Base-by-base conservation (phyloP, 2,797 vertebrate genomes). In the Phyllotis vaccarum region DNA sequence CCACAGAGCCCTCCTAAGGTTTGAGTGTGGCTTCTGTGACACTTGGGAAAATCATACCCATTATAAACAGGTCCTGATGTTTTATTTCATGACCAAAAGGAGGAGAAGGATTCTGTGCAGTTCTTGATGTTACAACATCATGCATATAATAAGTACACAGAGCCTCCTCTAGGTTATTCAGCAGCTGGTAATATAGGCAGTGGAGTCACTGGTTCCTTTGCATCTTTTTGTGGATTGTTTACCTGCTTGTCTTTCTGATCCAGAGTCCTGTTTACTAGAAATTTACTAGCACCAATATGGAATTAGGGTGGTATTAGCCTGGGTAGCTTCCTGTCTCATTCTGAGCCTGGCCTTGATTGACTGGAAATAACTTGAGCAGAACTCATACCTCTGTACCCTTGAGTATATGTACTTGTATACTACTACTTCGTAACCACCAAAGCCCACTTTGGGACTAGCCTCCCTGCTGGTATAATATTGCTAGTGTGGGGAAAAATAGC, bases 11-110 rank as follows among this genome's bases (percentile, higher is more conserved):
- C 27, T 37, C 52, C 60, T 43, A 21, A 54, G 66, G 76, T 54
- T 86, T 90, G 31, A 82, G 54, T 93, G 60, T 70, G 62, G 37
- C n/a, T 72, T 94, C 34, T 21, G 6, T 10, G 70, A 96, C 64
- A 54, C 46, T 43, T 16, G 49, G 74, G 81, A 90, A 93, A 82
- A 87, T 40, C 62, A 58, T 13, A 62, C 17, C 9, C 66, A 56
- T 56, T 82, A n/a, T 43, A 92, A 93, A 62, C 70, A 76, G 17
- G 6, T 29, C 64, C 56, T 93, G 78, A 10, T 27, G 27, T 74
- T 95, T 93, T 86, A 76, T 82, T 91, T 92, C 74, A 52, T 92
- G 89, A 72, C 93, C 37, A 46, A 75, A 96, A 89, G 80, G 34
- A 62, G 49, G 37, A 49, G n/a, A 82, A 68, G 13, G 66, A 31